These are phyloP conservation scores for Platyscelio sp. DNA, from an alignment of 2,888 invertebrate species.

Conservation along the genomic window DNA sequence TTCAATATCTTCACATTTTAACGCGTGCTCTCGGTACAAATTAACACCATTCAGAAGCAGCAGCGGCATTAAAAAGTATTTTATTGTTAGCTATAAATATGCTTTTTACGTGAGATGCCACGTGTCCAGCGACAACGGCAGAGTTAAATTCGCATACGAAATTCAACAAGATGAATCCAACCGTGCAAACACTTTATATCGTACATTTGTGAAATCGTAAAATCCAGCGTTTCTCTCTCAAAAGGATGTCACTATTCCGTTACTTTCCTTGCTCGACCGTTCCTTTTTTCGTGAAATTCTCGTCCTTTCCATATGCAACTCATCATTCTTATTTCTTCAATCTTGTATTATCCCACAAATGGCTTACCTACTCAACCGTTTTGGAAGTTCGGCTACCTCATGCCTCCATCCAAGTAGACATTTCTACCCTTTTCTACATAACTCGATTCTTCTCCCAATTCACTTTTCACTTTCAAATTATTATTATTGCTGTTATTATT, in stretches of 20 bases:
- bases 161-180: constrained; percentile 78
- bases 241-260: constrained; percentile 76
- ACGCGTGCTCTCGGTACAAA: too few species aligned
- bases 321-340: constrained; percentile 78
- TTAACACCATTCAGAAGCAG: too few species aligned
- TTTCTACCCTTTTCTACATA: constrained; percentile 36
- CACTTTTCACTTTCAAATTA: constrained; percentile 35
- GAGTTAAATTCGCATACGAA: constrained; percentile 74
- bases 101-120: neutral
- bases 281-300: constrained; percentile 52
- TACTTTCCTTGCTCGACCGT: constrained; percentile 71
- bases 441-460: constrained; percentile 45
- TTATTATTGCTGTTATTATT: constrained; percentile 26
- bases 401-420: constrained; percentile 55
- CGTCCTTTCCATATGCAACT: constrained; percentile 69
- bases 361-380: constrained; percentile 78
- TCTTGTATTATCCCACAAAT: constrained; percentile 80
- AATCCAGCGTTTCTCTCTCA: constrained; percentile 65
- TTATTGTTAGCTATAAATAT: too few species aligned
- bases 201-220: constrained; percentile 73
- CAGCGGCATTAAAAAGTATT: neutral
- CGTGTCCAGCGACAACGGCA: constrained; percentile 34
- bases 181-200: constrained; percentile 74
- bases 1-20: neutral
- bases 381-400: constrained; percentile 75